Evolutionary conservation across 1,140 invertebrate species (phyloP).

Genomic region (Steinernema khuongi): DNA sequence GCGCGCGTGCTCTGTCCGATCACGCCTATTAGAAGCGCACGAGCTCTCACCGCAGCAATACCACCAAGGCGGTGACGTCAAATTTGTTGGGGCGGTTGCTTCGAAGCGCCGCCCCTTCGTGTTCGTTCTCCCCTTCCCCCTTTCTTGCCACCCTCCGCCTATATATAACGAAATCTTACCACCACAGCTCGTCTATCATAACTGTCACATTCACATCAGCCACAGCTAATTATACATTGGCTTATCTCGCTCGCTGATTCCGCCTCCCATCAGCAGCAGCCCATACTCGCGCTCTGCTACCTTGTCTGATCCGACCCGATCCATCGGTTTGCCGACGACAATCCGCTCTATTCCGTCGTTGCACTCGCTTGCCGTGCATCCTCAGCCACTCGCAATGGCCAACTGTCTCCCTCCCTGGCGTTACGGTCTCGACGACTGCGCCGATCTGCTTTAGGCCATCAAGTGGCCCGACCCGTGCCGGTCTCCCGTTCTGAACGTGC

Average conservation of each 20-base stretch:
- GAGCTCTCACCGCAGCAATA: background rate
- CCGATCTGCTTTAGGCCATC: constrained; percentile 21
- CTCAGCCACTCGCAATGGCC: constrained; percentile 23
- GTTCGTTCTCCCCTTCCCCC: constrained; percentile 8
- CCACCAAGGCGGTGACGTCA: constrained; percentile 15
- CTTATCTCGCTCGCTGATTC: background rate
- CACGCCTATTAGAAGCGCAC: constrained; percentile 12
- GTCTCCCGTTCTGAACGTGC: background rate
- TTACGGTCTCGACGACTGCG: constrained; percentile 34
- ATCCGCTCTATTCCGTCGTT: background rate
- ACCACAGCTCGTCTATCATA: constrained; percentile 15
- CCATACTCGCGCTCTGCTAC: background rate
- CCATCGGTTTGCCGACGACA: background rate
- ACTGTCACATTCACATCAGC: constrained; percentile 15
- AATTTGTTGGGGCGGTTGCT: constrained; percentile 7
- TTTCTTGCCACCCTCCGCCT: constrained; percentile 7
- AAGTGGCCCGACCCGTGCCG: background rate
- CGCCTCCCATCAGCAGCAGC: background rate
- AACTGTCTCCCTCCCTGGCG: constrained; percentile 39
- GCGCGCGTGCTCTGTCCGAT: background rate
- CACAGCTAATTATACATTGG: constrained; percentile 4
- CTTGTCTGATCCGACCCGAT: background rate
- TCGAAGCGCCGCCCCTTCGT: constrained; percentile 1
- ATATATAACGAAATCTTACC: constrained; percentile 17
- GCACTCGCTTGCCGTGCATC: background rate